These are phyloP conservation scores for Jordanella pulchra DNA, from an alignment of 2,797 vertebrate genomes.

Conservation along the genomic window DNA sequence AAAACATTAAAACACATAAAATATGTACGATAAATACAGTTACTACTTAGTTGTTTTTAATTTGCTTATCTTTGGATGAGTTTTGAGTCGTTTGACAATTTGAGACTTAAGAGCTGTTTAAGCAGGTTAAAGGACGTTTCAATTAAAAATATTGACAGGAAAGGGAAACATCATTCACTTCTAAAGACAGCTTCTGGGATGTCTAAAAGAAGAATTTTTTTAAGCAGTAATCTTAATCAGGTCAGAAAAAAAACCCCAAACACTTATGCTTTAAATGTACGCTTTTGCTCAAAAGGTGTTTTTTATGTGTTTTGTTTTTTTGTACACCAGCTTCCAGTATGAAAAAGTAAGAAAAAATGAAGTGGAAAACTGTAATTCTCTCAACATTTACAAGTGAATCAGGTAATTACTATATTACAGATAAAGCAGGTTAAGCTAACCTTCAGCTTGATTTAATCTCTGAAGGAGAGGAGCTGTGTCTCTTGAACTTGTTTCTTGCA, in stretches of 20 bases:
- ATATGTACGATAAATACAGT: no score
- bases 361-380: no score
- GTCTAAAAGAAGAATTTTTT: not conserved
- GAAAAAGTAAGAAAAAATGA: not conserved
- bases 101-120: conserved; percentile 23
- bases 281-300: no score
- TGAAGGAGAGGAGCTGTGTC: not conserved
- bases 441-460: not conserved
- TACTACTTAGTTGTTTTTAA: not conserved
- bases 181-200: not conserved
- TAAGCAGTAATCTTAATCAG: not conserved
- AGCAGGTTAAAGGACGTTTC: conserved; percentile 20
- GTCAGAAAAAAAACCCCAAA: no score
- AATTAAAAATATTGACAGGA: not conserved
- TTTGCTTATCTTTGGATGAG: conserved; percentile 10
- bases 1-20: not conserved
- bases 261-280: no score
- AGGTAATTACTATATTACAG: not conserved
- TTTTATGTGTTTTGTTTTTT: no score
- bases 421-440: not conserved
- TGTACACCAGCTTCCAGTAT: not conserved
- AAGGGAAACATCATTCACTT: not conserved
- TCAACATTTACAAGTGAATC: no score
- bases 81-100: conserved; percentile 15
- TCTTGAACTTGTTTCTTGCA: not conserved